A percentile compares a stretch with the other conserved stretches of the same genome.
Conservation (phyloP, 35 echinoderm and acorn worm genomes). For the Apostichopus parvimensis region DNA sequence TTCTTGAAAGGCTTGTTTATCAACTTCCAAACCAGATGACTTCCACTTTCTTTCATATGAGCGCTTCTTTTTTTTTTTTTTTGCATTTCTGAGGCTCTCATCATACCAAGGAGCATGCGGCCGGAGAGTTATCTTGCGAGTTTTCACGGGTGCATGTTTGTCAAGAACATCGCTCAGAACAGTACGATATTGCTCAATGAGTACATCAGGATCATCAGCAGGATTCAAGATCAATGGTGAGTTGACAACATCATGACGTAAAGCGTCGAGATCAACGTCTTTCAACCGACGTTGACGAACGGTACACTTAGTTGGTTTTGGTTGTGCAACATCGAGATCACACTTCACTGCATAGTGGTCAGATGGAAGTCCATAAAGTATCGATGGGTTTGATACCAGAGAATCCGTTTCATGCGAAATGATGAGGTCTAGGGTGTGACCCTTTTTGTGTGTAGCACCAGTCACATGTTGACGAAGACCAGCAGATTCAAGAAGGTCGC, state of each 20-base stretch:
- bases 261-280: conserved; percentile 43
- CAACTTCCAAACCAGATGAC: conserved; percentile 60
- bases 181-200: conserved; percentile 55
- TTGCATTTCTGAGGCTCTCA: conserved; percentile 41
- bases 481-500: background rate
- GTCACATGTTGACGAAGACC: conserved; percentile 62
- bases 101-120: conserved; percentile 62
- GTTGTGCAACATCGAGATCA: conserved; percentile 7
- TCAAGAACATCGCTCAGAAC: conserved; percentile 43
- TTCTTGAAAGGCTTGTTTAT: conserved; percentile 51
- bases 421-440: conserved; percentile 68
- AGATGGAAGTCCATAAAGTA: conserved; percentile 52
- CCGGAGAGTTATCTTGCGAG: conserved; percentile 52
- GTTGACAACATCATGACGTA: conserved; percentile 29
- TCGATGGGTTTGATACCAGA: background rate
- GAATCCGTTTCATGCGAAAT: conserved; percentile 32
- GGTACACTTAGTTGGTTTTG: conserved; percentile 32
- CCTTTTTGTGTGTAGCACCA: conserved; percentile 40
- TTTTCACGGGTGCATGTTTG: conserved; percentile 44
- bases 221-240: background rate
- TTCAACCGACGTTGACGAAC: conserved; percentile 41
- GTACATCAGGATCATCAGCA: conserved; percentile 24
- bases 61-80: conserved; percentile 50
- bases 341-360: conserved; percentile 56
- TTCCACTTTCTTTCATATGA: conserved; percentile 52